Evolutionary conservation across 2,113 vertebrate species (phyloP).

Genomic region (Cebidichthys violaceus): DNA sequence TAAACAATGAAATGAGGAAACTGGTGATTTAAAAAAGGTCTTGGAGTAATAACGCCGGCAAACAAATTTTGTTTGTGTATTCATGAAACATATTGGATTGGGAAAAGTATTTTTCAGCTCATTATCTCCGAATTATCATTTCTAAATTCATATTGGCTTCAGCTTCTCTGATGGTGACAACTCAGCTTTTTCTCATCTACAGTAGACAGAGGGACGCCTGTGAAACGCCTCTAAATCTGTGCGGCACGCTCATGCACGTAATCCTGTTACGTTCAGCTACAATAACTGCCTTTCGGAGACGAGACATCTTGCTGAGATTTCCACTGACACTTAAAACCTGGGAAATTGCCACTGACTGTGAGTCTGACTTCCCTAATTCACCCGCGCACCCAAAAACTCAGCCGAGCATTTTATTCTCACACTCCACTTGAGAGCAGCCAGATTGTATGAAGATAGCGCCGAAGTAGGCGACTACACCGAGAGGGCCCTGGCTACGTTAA

Average conservation of each 20-base stretch:
- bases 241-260: constrained; percentile 60
- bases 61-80: constrained; percentile 51
- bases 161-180: constrained; percentile 45
- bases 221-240: constrained; percentile 52
- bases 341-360: constrained; percentile 72
- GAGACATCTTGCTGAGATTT: constrained; percentile 70
- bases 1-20: constrained; percentile 55
- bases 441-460: constrained; percentile 65
- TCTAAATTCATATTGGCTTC: constrained; percentile 38
- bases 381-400: constrained; percentile 65
- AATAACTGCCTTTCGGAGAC: constrained; percentile 67
- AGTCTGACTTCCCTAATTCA: constrained; percentile 77
- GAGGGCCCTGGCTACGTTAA: constrained; percentile 60
- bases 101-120: constrained; percentile 47
- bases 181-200: constrained; percentile 32
- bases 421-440: constrained; percentile 58
- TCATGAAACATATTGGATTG: constrained; percentile 63
- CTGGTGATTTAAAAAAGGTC: constrained; percentile 39
- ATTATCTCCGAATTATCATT: constrained; percentile 60
- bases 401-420: constrained; percentile 70
- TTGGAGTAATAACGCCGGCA: constrained; percentile 43
- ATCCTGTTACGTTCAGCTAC: constrained; percentile 64
- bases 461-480: constrained; percentile 51
- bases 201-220: constrained; percentile 30
- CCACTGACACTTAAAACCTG: constrained; percentile 73